A percentile compares a stretch with the other conserved stretches of the same genome.
Evolutionary conservation across 2,113 vertebrate species (phyloP).

Genomic region (Scytalopus superciliaris): DNA sequence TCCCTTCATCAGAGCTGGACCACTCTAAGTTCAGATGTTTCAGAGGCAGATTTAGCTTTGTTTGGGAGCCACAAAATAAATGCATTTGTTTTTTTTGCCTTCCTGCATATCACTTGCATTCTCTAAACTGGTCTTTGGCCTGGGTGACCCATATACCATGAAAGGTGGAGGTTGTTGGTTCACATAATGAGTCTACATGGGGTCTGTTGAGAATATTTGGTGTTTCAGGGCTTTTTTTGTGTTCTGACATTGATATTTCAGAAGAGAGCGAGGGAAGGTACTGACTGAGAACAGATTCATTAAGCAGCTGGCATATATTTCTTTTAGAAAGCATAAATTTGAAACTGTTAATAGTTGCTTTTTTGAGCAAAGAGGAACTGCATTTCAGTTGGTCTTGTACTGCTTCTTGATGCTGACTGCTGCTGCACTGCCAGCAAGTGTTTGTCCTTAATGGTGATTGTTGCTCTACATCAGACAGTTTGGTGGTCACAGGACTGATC

Average conservation of each 20-base stretch:
- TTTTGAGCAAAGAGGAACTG: not conserved
- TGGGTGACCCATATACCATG: not conserved
- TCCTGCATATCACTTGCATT: not conserved
- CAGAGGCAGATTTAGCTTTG: not conserved
- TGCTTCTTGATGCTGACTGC: not conserved
- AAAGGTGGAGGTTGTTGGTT: not conserved
- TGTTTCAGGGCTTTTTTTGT: not conserved
- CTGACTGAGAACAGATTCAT: not conserved
- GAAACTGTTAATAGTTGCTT: not conserved
- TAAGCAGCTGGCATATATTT: not conserved
- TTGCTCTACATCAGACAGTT: not conserved
- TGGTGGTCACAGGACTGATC: not conserved
- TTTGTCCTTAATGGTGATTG: not conserved
- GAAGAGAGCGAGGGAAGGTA: not conserved
- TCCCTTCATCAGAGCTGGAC: not conserved
- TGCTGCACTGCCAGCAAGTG: not conserved
- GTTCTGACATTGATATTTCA: not conserved
- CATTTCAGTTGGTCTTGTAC: not conserved
- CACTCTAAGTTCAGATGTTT: not conserved
- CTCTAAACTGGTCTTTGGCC: not conserved
- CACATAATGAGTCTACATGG: not conserved
- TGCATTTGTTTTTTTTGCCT: not conserved
- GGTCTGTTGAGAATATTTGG: not conserved
- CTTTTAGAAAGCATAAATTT: not conserved
- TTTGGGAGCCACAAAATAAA: not conserved